A percentile compares a stretch with the other conserved stretches of the same genome.
Evolutionary conservation across 1,140 invertebrate species (phyloP).

Genomic region (Chelonus insularis): DNA sequence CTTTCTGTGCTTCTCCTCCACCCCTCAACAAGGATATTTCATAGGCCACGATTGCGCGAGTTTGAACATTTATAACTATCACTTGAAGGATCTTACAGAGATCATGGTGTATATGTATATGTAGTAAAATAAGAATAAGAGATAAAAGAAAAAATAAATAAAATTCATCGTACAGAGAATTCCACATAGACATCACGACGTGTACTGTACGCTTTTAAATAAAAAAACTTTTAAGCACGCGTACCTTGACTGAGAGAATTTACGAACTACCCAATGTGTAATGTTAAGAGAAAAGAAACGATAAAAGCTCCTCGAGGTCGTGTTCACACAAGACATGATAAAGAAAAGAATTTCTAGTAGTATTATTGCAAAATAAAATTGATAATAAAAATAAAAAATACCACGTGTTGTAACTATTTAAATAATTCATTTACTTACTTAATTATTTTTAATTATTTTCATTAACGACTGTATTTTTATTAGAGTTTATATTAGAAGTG

Average conservation of each 20-base stretch:
- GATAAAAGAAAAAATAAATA: neutral
- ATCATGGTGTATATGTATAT: neutral
- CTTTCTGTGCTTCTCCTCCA: neutral
- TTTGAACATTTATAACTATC: neutral
- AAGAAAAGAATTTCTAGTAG: neutral
- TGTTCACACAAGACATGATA: neutral
- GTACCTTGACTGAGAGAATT: constrained; percentile 20
- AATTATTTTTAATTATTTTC: no score
- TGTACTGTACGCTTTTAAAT: neutral
- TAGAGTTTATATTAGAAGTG: no score
- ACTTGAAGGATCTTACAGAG: neutral
- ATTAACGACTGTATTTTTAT: no score
- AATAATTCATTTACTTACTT: no score
- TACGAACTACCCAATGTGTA: constrained; percentile 10
- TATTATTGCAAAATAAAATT: neutral
- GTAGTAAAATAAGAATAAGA: neutral
- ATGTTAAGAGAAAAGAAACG: neutral
- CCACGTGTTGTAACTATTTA: no score
- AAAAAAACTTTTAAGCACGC: constrained; percentile 7
- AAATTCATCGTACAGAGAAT: neutral
- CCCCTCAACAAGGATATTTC: neutral
- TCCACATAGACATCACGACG: constrained; percentile 5
- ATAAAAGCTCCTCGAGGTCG: constrained; percentile 8
- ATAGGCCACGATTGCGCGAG: constrained; percentile 6
- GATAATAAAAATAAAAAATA: no score